These are phyloP conservation scores for Apteryx mantelli DNA, from an alignment of 2,113 vertebrate species.

Conservation along the genomic window DNA sequence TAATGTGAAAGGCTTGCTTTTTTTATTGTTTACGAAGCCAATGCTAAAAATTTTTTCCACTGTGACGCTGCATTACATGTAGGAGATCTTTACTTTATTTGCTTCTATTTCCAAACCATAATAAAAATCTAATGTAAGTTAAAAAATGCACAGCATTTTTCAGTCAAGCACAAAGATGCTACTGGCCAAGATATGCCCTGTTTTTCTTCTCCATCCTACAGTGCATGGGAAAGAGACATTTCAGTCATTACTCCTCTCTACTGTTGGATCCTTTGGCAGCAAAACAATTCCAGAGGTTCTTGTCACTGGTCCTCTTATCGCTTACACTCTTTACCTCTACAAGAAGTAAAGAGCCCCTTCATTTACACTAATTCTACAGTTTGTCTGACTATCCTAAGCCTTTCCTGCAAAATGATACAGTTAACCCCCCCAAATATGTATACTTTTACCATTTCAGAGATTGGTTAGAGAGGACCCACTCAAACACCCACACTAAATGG, in stretches of 20 bases:
- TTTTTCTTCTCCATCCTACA: background rate
- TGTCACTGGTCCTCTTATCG: background rate
- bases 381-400: accelerated
- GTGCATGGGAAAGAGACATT: background rate
- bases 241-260: background rate
- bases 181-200: background rate
- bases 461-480: background rate
- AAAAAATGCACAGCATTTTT: background rate
- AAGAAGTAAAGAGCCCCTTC: background rate
- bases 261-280: background rate
- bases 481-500: background rate
- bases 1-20: background rate
- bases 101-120: background rate
- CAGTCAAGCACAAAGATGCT: background rate
- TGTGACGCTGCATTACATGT: background rate
- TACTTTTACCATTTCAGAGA: background rate
- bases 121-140: background rate
- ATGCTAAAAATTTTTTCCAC: background rate
- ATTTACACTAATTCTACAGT: background rate
- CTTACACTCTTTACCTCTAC: background rate
- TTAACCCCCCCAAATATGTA: background rate
- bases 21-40: background rate
- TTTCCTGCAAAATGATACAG: background rate
- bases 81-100: background rate
- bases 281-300: background rate